Base-by-base conservation (phyloP, 2,888 invertebrate genomes). In the Schizotus pectinicornis region DNA sequence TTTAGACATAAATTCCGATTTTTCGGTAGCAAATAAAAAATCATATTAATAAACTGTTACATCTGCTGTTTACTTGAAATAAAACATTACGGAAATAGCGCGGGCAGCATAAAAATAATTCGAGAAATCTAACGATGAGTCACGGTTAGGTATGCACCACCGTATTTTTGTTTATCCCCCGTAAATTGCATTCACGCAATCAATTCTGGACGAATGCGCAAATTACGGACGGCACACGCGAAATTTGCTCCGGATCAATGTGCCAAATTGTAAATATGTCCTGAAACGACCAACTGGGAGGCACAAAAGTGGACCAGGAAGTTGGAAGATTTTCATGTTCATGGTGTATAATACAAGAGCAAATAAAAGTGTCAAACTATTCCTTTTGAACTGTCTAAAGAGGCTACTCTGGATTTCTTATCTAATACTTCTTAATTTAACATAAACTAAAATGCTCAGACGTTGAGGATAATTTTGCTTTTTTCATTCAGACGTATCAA, bases 201-300 rank as follows among this genome's bases (percentile, higher is more conserved):
- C 32, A 43, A 32, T 43, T 32, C 39, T 14, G 8, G 30, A 22
- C 13, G 43, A 31, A 31, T 30, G 31, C 12, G 22, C 12, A 43
- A 43, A 33, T 11, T 35, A 35, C 6, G n/a, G 13, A 43, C 12
- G 13, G 22, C 13, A 13, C 32, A 43, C 32, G 12, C 12, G 30
- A 32, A 30, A 30, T 42, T 12, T 43, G 32, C 33, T 1, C 8
- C 12, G 9, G 43, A 43, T 43, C 43, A 43, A 43, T 43, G 43
- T 32, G 43, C 43, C 43, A 43, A 43, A 12, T 43, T 43, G 43
- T 43, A 43, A 43, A 43, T 43, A 43, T 43, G 2, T 8, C 32
- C 8, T 43, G 22, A 30, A 42, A 42, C 32, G 11, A 32, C 30
- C 30, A 30, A 8, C 22, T 22, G 5, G 22, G 5, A 22, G 5